Percentiles rank a stretch among this genome's conserved stretches.
These are phyloP conservation scores for Holotrichia oblita DNA, from an alignment of 1,140 invertebrate genomes.

Conservation along the genomic window DNA sequence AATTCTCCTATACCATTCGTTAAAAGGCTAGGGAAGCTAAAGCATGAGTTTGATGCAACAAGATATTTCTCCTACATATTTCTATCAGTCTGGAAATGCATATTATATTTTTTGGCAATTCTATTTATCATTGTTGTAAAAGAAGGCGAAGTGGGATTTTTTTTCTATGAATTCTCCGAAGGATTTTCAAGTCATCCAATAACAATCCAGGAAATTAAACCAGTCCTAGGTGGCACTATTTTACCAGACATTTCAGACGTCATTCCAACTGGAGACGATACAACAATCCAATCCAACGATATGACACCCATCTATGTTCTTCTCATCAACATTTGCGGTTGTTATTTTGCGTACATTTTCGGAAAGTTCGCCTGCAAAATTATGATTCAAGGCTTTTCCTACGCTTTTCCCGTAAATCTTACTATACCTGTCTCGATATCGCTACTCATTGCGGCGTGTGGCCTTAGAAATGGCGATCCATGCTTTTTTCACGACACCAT, in stretches of 20 bases:
- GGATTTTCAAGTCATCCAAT: conserved; percentile 84
- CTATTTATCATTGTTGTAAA: conserved; percentile 78
- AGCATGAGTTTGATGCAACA: conserved; percentile 80
- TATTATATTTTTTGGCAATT: conserved; percentile 80
- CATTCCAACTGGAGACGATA: conserved; percentile 75
- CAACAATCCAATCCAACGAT: conserved; percentile 73
- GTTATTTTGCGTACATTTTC: conserved; percentile 91
- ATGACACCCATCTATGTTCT: conserved; percentile 82
- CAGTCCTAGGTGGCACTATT: conserved; percentile 63
- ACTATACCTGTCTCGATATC: conserved; percentile 91
- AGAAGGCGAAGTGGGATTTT: conserved; percentile 78
- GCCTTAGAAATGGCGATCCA: conserved; percentile 83
- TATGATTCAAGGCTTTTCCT: conserved; percentile 95
- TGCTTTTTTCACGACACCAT: conserved; percentile 88
- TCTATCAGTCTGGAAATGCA: conserved; percentile 88
- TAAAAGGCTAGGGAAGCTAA: conserved; percentile 80
- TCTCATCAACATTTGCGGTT: conserved; percentile 82
- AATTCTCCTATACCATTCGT: conserved; percentile 83
- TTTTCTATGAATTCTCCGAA: conserved; percentile 76
- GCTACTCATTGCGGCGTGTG: conserved; percentile 87
- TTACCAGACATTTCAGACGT: conserved; percentile 80
- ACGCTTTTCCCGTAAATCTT: conserved; percentile 93
- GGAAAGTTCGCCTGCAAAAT: conserved; percentile 97
- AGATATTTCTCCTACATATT: conserved; percentile 91
- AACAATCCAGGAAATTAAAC: conserved; percentile 76